A percentile compares a stretch with the other conserved stretches of the same genome.
These are phyloP conservation scores for Anneissia japonica DNA, from an alignment of 35 echinoderm and acorn worm genomes.

Conservation along the genomic window DNA sequence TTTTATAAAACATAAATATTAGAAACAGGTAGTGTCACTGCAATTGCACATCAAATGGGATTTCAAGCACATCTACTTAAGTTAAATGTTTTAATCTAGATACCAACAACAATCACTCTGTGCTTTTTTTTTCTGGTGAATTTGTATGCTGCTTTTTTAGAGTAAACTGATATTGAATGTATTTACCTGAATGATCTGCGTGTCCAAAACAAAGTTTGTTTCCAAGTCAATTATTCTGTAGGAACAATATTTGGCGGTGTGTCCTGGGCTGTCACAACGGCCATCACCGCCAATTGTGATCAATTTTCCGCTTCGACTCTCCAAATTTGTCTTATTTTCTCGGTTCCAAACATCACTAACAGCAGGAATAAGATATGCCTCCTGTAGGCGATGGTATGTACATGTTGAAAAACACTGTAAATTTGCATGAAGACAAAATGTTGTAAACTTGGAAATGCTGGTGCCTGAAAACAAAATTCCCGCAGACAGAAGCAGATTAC, in stretches of 20 bases:
- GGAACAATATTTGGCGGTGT: conserved; percentile 43
- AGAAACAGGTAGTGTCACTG: no score
- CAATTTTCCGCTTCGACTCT: background rate
- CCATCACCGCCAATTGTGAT: conserved; percentile 27
- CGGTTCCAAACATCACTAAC: background rate
- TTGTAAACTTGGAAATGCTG: background rate
- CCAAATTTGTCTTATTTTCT: background rate
- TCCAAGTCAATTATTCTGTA: conserved; percentile 35
- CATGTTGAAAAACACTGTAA: background rate
- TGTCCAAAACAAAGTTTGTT: conserved; percentile 16
- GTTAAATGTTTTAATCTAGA: no score
- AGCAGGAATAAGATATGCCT: background rate
- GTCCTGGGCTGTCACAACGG: conserved; percentile 28
- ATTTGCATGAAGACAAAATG: background rate
- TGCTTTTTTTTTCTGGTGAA: no score
- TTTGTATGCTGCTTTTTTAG: no score
- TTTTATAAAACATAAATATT: no score
- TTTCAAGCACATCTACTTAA: no score
- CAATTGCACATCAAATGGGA: no score
- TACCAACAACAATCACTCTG: no score
- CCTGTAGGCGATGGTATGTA: background rate
- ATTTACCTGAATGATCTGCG: conserved; percentile 20
- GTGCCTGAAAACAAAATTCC: background rate
- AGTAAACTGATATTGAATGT: no score
- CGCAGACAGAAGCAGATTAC: background rate